Evolutionary conservation across 2,888 invertebrate genomes (phyloP).

Genomic region (Amphipoea oculea): DNA sequence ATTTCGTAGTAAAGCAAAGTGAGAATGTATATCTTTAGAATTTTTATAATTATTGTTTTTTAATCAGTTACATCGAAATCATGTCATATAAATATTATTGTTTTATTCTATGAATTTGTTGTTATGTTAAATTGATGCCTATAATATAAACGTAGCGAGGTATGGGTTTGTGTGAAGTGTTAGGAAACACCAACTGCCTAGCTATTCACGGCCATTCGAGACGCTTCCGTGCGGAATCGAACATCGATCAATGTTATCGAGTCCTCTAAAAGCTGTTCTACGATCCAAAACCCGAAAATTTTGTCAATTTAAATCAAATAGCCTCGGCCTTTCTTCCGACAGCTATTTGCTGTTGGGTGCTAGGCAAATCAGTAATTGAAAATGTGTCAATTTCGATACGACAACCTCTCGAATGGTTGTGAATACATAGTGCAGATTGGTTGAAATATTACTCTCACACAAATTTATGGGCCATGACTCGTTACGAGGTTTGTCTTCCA

Average conservation of each 20-base stretch:
- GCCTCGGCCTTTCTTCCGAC: neutral
- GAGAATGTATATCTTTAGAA: conserved; percentile 62
- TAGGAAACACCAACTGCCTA: neutral
- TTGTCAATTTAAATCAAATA: neutral
- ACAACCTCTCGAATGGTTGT: neutral
- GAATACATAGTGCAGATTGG: neutral
- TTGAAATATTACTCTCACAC: neutral
- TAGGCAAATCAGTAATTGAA: too few relatives aligned
- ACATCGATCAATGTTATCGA: neutral
- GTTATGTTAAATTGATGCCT: conserved; percentile 16
- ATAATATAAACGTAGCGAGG: conserved; percentile 5
- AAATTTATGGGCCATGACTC: neutral
- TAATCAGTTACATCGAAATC: conserved; percentile 13
- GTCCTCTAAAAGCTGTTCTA: neutral
- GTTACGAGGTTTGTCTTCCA: conserved; percentile 3
- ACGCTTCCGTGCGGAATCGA: neutral
- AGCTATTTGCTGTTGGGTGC: neutral
- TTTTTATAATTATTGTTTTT: conserved; percentile 25
- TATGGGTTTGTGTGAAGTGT: neutral
- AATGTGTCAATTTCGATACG: neutral
- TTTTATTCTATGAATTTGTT: conserved; percentile 29
- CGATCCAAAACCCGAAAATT: neutral
- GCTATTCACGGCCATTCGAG: neutral
- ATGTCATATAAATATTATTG: conserved; percentile 27
- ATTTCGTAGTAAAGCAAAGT: conserved; percentile 27